Base-by-base conservation (phyloP, 2,797 vertebrate species). In the Hipposideros larvatus region DNA sequence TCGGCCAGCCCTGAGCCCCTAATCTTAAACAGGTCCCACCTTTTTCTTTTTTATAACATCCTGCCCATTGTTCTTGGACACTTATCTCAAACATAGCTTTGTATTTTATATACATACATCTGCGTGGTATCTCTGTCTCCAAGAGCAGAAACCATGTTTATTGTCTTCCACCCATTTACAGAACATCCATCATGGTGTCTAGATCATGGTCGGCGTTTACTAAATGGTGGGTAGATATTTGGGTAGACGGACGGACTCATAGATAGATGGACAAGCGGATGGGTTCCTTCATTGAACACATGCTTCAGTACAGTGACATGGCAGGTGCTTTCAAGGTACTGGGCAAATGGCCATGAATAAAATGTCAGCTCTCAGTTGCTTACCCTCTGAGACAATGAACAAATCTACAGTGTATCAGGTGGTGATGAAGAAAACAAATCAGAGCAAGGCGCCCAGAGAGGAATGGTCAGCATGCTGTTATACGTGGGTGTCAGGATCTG, bases 391-490 rank as follows among this genome's bases (percentile, higher is more conserved):
- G 87, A 68, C 37, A 11, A 1, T 16, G 41, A 51, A 26, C 55
- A 48, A 1, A 65, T 22, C 7, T 1, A 28, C 43, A 37, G 4
- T 21, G 34, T 31, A 43, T 71, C 31, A 21, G 71, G 78, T 68
- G 65, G 11, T 0, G 4, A 15, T n/a, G 78, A n/a, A 28, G 37
- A 87, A 34, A 31, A 73, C 26, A 34, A n/a, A 77, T n/a, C 24
- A 11, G 34, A 70, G 34, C 4, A 10, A n/a, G n/a, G 31, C 11
- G 0, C 7, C 6, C 4, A 7, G 13, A 24, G 63, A 46, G 37
- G 15, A n/a, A 87, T 78, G 55, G n/a, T 2, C 1, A 10, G 53
- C 31, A 5, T 48, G 11, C 65, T 48, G 2, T 22, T 59, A 46
- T n/a, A 7, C 1, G 0, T 11, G 21, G 48, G 19, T 24, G 24